Conservation (phyloP, 2,888 invertebrate genomes). For the Amaurobius ferox region DNA sequence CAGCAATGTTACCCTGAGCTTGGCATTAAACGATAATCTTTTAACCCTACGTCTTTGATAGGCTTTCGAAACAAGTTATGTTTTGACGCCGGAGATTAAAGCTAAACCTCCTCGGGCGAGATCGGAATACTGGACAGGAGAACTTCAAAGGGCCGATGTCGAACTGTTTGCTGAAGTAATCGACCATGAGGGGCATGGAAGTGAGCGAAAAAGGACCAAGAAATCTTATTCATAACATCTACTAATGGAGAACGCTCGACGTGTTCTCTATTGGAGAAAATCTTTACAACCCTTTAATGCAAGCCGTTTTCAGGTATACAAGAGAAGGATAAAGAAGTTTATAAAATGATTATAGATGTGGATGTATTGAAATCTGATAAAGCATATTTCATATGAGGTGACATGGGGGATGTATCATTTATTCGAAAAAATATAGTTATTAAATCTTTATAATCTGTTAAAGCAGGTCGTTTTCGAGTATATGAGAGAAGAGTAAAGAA, state of each 20-base stretch:
- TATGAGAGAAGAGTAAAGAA: too few relatives aligned
- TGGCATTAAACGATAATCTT: not conserved
- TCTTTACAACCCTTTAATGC: not conserved
- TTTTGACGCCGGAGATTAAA: constrained; percentile 13
- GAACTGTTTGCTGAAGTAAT: constrained; percentile 2
- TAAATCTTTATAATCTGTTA: too few relatives aligned
- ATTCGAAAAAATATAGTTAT: too few relatives aligned
- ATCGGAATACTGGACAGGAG: not conserved
- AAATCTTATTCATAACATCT: too few relatives aligned
- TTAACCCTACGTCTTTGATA: not conserved
- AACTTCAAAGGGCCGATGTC: not conserved
- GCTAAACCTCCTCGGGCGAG: not conserved
- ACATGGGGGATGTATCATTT: too few relatives aligned
- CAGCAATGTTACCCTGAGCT: too few relatives aligned
- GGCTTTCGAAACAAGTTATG: constrained; percentile 1
- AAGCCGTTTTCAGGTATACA: too few relatives aligned
- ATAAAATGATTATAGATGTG: too few relatives aligned
- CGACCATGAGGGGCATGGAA: not conserved
- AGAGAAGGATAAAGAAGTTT: too few relatives aligned
- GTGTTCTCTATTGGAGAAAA: not conserved
- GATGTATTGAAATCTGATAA: too few relatives aligned
- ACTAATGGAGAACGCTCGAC: not conserved
- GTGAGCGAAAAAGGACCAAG: not conserved
- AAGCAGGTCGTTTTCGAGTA: too few relatives aligned
- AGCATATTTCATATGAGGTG: too few relatives aligned